phyloP scores from a whole-genome alignment of 2,113 vertebrate species.

The Lophotis ruficrista region DNA sequence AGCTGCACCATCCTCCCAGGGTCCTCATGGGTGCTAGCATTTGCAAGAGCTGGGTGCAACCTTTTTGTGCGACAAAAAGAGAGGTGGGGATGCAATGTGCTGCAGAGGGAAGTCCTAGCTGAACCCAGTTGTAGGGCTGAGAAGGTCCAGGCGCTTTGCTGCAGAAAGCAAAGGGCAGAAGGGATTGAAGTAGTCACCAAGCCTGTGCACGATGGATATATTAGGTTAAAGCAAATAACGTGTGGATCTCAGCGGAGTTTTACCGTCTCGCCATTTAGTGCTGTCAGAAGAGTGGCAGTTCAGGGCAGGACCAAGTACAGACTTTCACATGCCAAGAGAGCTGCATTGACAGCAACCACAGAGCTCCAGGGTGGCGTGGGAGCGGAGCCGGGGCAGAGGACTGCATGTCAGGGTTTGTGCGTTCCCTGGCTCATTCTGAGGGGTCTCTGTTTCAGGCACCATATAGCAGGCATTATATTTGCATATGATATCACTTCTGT shows the following conservation, averaged over 20 bases:
- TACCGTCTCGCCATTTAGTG: accelerated
- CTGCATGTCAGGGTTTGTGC: background rate
- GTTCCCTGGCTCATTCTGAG: background rate
- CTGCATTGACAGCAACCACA: background rate
- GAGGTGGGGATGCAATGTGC: background rate
- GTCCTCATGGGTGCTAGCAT: background rate
- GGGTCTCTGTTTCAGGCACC: background rate
- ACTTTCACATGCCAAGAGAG: background rate
- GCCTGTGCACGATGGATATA: background rate
- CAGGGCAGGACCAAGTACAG: background rate
- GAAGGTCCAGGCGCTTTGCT: background rate
- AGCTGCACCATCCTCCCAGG: background rate
- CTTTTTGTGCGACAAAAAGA: background rate
- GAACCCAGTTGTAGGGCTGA: background rate
- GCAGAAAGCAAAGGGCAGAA: background rate
- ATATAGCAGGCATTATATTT: background rate
- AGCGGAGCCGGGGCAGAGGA: background rate
- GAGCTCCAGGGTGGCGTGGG: background rate
- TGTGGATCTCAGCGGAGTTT: background rate
- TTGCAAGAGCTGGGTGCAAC: background rate
- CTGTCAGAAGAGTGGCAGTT: background rate
- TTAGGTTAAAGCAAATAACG: background rate
- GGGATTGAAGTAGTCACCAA: background rate
- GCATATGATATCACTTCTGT: background rate
- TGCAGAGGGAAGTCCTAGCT: background rate